Evolutionary conservation across 2,797 vertebrate genomes (phyloP), one percentile per base, ranked within the genome.

Genomic region (Pogonophryne albipinna): DNA sequence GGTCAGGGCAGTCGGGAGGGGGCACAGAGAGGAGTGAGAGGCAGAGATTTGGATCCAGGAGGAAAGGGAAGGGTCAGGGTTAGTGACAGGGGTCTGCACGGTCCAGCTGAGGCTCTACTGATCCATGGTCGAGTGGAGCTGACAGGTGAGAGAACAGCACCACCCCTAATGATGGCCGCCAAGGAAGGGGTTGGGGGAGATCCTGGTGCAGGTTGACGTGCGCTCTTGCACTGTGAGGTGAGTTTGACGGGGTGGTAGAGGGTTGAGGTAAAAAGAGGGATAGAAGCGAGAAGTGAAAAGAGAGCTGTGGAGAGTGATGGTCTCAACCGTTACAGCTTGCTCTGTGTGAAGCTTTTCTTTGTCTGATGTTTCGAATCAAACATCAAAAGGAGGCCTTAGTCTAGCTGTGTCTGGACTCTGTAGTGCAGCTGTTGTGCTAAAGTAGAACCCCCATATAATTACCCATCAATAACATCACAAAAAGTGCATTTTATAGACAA

Each of bases 91-190:
- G 79, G 86, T 88, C 85, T 88, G 89, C 89, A 86, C 49, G 85
- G 85, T 91, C 89, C 87, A 90, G 89, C 91, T 87, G 87, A 94
- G 90, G 83, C 88, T 89, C 90, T 89, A 89, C 88, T 92, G 94
- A 94, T 91, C 89, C 92, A 87, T 76, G 90, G 66, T 90, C 69
- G 86, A 95, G 85, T 85, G 84, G 85, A 93, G 88, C 89, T 94
- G 95, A 95, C 95, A 95, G 92, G 92, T 94, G 92, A 94, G 91
- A 89, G 89, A 93, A 87, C 89, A 86, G 85, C 83, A 83, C 80
- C 79, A 83, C 90, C 90, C 82, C 85, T 94, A 93, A 93, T 94
- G 92, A 94, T 91, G 91, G 87, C 80, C 65, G 88, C 82, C 71
- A 82, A 85, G 84, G 89, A 88, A 85, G 79, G 76, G 82, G 88